phyloP scores from a whole-genome alignment of 2,113 vertebrate species.

The Alaudala cheleensis region DNA sequence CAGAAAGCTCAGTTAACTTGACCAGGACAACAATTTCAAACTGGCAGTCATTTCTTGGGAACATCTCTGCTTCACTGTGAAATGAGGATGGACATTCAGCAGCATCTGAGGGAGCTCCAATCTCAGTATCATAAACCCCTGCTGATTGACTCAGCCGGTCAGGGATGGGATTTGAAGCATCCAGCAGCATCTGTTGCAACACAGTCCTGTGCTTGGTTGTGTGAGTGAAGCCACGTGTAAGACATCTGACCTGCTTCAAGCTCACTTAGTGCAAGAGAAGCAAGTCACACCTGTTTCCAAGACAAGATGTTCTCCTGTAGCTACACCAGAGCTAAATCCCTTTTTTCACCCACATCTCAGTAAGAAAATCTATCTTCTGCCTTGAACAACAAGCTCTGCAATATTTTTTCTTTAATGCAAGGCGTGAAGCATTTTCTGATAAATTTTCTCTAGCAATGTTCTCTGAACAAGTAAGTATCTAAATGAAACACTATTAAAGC shows the following conservation, averaged over 20 bases:
- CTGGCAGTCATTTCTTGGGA: not conserved
- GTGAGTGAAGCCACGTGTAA: not conserved
- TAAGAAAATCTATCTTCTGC: not conserved
- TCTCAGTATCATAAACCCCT: not conserved
- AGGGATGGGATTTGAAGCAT: not conserved
- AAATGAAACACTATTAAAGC: not conserved
- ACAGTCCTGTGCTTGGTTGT: not conserved
- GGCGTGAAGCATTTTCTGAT: not conserved
- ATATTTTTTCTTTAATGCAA: not conserved
- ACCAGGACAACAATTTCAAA: not conserved
- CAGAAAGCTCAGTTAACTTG: not conserved
- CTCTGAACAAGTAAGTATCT: not conserved
- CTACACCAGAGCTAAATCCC: not conserved
- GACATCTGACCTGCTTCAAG: not conserved
- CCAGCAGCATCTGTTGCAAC: not conserved
- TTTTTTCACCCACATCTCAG: not conserved
- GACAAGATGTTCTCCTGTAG: not conserved
- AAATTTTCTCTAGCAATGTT: not conserved
- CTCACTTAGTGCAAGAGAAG: not conserved
- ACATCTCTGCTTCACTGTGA: not conserved
- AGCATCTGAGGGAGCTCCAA: not conserved
- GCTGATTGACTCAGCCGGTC: not conserved
- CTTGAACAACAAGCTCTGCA: not conserved
- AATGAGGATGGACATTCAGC: not conserved
- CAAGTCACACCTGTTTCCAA: not conserved